phyloP scores from a whole-genome alignment of 2,113 vertebrate genomes.

The Gorsachius goisagi region DNA sequence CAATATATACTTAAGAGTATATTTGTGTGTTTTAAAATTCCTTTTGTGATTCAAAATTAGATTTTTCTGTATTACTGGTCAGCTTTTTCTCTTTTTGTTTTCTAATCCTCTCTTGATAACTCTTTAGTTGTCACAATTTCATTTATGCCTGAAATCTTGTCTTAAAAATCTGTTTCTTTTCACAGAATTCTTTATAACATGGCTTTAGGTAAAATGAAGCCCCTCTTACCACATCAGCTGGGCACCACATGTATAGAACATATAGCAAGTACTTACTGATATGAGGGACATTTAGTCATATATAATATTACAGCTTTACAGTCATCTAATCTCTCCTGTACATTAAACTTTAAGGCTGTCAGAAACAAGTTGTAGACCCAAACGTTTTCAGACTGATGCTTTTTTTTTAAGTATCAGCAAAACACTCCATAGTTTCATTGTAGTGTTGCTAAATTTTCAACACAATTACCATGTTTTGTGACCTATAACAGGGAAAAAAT shows the following conservation, averaged over 20 bases:
- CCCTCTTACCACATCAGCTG: not conserved
- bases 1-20: not conserved
- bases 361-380: not conserved
- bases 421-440: not conserved
- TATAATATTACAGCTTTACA: not conserved
- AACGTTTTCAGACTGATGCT: not conserved
- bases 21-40: not conserved
- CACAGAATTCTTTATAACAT: not conserved
- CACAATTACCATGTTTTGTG: not conserved
- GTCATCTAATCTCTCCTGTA: not conserved
- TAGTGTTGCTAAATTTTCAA: not conserved
- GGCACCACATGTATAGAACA: not conserved
- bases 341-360: not conserved
- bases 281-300: not conserved
- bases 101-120: not conserved
- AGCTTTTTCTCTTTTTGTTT: not conserved
- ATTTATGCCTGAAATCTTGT: not conserved
- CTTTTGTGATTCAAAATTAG: not conserved
- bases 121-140: not conserved
- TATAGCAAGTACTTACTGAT: not conserved
- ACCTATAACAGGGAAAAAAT: not conserved
- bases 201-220: not conserved
- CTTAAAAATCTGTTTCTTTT: not conserved
- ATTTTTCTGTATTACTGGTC: not conserved
- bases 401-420: not conserved